Percentiles rank a stretch among this genome's conserved stretches.
Conservation (phyloP, 2,113 vertebrate species). For the Oophaga pumilio region DNA sequence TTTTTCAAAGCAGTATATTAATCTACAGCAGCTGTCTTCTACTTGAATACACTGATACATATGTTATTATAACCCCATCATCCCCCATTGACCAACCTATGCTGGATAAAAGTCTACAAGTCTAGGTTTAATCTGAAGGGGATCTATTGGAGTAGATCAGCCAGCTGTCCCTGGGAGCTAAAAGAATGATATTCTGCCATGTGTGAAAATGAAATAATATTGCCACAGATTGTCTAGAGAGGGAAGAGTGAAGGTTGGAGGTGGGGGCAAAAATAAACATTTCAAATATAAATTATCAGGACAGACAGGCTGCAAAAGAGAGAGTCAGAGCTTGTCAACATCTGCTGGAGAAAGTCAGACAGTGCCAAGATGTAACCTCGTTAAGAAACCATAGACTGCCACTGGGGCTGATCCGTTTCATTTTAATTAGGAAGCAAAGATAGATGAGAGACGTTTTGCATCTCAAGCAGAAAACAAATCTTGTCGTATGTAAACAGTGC, state of each 20-base stretch:
- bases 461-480: constrained; percentile 40
- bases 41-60: constrained; percentile 27
- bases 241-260: neutral
- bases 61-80: constrained; percentile 27
- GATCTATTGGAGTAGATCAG: constrained; percentile 48
- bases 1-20: constrained; percentile 23
- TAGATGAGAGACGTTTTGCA: constrained; percentile 41
- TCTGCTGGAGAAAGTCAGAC: constrained; percentile 51
- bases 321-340: constrained; percentile 50
- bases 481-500: constrained; percentile 10
- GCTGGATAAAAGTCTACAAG: constrained; percentile 25
- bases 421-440: constrained; percentile 52
- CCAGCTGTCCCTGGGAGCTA: constrained; percentile 51
- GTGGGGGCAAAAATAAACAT: constrained; percentile 35
- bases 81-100: constrained; percentile 45
- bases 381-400: constrained; percentile 48
- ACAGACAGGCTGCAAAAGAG: constrained; percentile 39
- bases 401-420: constrained; percentile 45
- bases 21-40: neutral
- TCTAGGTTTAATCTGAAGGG: constrained; percentile 47
- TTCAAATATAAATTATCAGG: constrained; percentile 52
- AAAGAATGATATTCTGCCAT: constrained; percentile 47
- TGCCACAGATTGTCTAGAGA: constrained; percentile 47
- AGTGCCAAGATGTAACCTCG: constrained; percentile 55
- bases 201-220: constrained; percentile 55